These are phyloP conservation scores for Sisor rabdophorus DNA, from an alignment of 2,113 vertebrate species.

Conservation along the genomic window DNA sequence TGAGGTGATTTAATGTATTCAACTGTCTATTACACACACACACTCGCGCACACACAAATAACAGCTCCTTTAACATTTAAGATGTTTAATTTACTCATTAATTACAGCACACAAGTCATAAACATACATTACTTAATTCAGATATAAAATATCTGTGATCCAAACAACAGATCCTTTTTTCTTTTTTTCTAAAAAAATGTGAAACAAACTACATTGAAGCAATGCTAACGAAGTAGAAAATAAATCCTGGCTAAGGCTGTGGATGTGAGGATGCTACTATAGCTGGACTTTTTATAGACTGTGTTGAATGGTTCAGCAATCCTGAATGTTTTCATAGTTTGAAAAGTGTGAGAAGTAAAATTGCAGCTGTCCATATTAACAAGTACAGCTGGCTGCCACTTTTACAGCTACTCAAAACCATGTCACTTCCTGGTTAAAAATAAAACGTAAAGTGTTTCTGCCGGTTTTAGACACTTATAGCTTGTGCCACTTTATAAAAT, in stretches of 20 bases:
- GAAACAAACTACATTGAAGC: slow-evolving; percentile 28
- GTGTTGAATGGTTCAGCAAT: slow-evolving; percentile 1
- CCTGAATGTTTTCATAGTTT: slow-evolving; percentile 6
- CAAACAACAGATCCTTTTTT: slow-evolving; percentile 39
- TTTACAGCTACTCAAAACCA: slow-evolving; percentile 16
- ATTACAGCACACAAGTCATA: slow-evolving; percentile 74
- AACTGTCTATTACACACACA: neutral
- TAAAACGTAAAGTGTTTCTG: neutral
- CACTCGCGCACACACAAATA: slow-evolving; percentile 14
- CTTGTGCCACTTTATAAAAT: neutral
- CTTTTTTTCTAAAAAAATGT: slow-evolving; percentile 20
- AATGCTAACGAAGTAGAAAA: neutral
- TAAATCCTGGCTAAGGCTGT: slow-evolving; percentile 15
- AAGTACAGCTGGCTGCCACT: slow-evolving; percentile 7
- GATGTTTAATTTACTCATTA: slow-evolving; percentile 73
- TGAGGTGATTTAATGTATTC: too few species aligned
- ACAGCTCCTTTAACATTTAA: slow-evolving; percentile 66
- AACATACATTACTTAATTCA: slow-evolving; percentile 65
- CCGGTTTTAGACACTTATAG: slow-evolving; percentile 16
- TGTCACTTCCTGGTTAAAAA: slow-evolving; percentile 20
- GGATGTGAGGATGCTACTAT: slow-evolving; percentile 27
- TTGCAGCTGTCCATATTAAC: slow-evolving; percentile 20
- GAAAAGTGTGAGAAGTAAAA: slow-evolving; percentile 11
- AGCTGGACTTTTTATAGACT: neutral
- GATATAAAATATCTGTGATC: slow-evolving; percentile 44